Percentiles rank a stretch among this genome's conserved stretches.
Evolutionary conservation across 1,140 invertebrate genomes (phyloP).

Genomic region (Tetramorium parvispinum): DNA sequence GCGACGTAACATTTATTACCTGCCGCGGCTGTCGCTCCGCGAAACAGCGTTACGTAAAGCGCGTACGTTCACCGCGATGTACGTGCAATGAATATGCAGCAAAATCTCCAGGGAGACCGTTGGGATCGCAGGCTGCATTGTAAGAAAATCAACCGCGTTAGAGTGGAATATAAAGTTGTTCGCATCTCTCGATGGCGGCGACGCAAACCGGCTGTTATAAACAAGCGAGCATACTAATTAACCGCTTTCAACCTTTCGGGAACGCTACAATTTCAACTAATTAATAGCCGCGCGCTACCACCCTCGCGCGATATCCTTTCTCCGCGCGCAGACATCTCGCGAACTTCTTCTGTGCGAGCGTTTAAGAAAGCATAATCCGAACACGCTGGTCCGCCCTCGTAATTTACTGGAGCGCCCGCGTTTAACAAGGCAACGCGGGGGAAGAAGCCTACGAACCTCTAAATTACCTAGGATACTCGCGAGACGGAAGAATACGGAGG

Average conservation of each 20-base stretch:
- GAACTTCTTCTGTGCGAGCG: slow-evolving; percentile 22
- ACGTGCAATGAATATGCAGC: slow-evolving; percentile 53
- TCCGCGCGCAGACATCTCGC: slow-evolving; percentile 2
- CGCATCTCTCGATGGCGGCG: slow-evolving; percentile 11
- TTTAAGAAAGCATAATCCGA: slow-evolving; percentile 63
- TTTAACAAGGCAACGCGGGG: slow-evolving; percentile 55
- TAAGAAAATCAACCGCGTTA: slow-evolving; percentile 57
- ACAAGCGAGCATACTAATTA: slow-evolving; percentile 58
- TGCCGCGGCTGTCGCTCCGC: slow-evolving; percentile 50
- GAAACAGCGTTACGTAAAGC: slow-evolving; percentile 57
- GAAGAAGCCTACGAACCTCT: slow-evolving; percentile 57
- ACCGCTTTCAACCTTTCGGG: slow-evolving; percentile 57
- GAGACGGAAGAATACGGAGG: slow-evolving; percentile 51
- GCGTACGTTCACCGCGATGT: slow-evolving; percentile 50
- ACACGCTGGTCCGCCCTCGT: slow-evolving; percentile 29
- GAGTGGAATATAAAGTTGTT: slow-evolving; percentile 53
- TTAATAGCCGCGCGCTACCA: slow-evolving; percentile 43
- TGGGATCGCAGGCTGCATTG: slow-evolving; percentile 41
- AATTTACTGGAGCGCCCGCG: slow-evolving; percentile 50
- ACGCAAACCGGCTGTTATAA: slow-evolving; percentile 51
- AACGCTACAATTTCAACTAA: slow-evolving; percentile 48
- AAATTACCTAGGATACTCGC: slow-evolving; percentile 57
- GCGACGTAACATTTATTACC: slow-evolving; percentile 60
- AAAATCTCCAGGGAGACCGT: slow-evolving; percentile 53
- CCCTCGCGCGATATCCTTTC: background rate